Base-by-base conservation (phyloP, 2,113 vertebrate species). In the Lepidothrix coronata region DNA sequence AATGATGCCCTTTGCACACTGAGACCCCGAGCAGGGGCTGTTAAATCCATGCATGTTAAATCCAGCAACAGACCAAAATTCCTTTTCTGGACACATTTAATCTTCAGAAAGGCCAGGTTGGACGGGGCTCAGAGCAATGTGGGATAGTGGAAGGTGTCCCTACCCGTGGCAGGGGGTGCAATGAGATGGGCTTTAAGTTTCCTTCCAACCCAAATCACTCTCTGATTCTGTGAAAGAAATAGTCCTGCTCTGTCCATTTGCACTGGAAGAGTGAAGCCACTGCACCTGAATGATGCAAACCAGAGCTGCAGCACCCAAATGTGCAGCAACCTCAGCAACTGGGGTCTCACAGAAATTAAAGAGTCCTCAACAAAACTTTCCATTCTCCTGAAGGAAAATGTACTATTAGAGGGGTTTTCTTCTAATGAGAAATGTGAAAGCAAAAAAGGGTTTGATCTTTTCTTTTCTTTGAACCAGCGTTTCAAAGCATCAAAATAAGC, bases 1-100 rank as follows among this genome's bases (percentile, higher is more conserved):
- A 57, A 3, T 11, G 48, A 46, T 35, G 57, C n/a, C 33, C 13
- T 43, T 0, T 17, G 30, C 39, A 61, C 0, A 0, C 11, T 1
- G 3, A 71, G 63, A 25, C 8, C 9, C 59, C 35, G 6, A 63
- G 63, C 20, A 72, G 57, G 28, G 37, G 12, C 67, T 51, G 14
- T 51, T 27, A 27, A 27, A 51, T 8, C 49, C 24, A 9, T 15
- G 78, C 22, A 15, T 16, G 14, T 9, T 7, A 52, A 66, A 35
- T 11, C 27, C 55, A 74, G n/a, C n/a, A 73, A 6, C 0, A 3
- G 2, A 37, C 9, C 35, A 75, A 24, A 89, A 80, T 31, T 39
- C 55, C 49, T 74, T 49, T 62, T 61, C 30, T 65, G 55, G 61
- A 52, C 49, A 66, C 23, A 28, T 46, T 91, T 52, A 31, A 70